Conservation (phyloP, 1,140 invertebrate genomes). For the Aricia agestis region DNA sequence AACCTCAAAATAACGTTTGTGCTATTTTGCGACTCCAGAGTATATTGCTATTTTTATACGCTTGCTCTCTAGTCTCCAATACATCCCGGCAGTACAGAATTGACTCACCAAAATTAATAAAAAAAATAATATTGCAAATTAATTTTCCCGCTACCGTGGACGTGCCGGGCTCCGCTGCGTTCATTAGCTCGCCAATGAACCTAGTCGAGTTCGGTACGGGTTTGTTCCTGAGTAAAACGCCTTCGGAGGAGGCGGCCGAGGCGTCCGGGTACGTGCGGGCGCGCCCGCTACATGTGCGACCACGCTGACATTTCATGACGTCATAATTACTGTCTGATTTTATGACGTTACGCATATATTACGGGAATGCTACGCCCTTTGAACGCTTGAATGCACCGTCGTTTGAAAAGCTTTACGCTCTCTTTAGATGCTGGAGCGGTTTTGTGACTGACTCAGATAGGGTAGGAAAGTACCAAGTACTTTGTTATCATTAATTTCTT, state of each 20-base stretch:
- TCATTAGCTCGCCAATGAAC: constrained; percentile 89
- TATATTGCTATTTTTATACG: background rate
- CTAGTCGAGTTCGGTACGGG: constrained; percentile 92
- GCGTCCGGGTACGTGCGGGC: constrained; percentile 71
- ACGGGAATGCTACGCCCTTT: too few species aligned
- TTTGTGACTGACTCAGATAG: too few species aligned
- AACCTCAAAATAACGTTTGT: background rate
- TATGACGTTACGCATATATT: too few species aligned
- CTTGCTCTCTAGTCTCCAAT: background rate
- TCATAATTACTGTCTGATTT: background rate
- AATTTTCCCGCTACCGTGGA: constrained; percentile 71
- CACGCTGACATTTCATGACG: constrained; percentile 14
- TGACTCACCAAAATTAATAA: constrained; percentile 14
- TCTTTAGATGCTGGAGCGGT: too few species aligned
- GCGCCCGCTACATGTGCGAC: constrained; percentile 50
- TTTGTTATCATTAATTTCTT: too few species aligned
- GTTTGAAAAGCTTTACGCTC: too few species aligned
- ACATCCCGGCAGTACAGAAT: constrained; percentile 17
- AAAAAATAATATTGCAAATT: constrained; percentile 55
- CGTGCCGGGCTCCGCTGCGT: constrained; percentile 54
- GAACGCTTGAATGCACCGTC: too few species aligned
- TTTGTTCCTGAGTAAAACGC: constrained; percentile 89
- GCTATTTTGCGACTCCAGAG: background rate
- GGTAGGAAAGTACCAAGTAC: too few species aligned
- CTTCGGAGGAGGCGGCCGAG: constrained; percentile 83